Base-by-base conservation (phyloP, 2,888 invertebrate genomes). In the Dicyrtoma fusca region DNA sequence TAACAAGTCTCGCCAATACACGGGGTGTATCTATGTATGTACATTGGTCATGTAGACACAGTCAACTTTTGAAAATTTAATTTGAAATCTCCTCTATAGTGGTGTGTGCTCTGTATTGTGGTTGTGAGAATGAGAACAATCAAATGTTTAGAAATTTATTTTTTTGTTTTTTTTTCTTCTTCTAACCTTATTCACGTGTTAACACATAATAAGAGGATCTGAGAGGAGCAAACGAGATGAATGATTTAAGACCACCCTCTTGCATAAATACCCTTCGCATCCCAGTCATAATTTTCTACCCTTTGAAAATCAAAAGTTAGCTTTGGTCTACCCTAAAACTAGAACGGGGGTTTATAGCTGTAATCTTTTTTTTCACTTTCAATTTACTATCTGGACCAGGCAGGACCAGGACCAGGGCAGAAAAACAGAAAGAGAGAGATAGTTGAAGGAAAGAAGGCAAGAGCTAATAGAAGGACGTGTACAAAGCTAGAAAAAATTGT, bases 241-340 rank as follows among this genome's bases (percentile, higher is more conserved):
- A 74, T 74, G 73, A 74, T 74, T 74, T 70, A 74, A 74, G 73
- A 70, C 70, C 73, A 70, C 65, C 73, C 73, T 68, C 42, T 59
- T 69, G 34, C 61, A 61, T 45, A 69, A 61, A 69, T 69, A 61
- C 69, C 61, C 61, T 69, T 69, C 47, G 61, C 49, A 69, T 62
- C 34, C 42, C 62, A 69, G 25, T 62, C 61, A 62, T 69, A 69
- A 69, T 51, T 69, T 23, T 49, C 47, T 14, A n/a, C 19, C 51
- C 26, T 69, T 26, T 61, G 26, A 25, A 59, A 66, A 34, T 13
- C 19, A 49, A n/a, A 49, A 49, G 49, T 49, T 17, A 17, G 19
- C 11, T 17, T 49, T 17, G n/a, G 19, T 49, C n/a, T 49, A 49
- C 19, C 19, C 49, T 6, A 49, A 49, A 49, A 49, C 34, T 34